Evolutionary conservation across 2,888 invertebrate genomes (phyloP), one percentile per base, ranked within the genome.

Genomic region (Malacosoma neustria): DNA sequence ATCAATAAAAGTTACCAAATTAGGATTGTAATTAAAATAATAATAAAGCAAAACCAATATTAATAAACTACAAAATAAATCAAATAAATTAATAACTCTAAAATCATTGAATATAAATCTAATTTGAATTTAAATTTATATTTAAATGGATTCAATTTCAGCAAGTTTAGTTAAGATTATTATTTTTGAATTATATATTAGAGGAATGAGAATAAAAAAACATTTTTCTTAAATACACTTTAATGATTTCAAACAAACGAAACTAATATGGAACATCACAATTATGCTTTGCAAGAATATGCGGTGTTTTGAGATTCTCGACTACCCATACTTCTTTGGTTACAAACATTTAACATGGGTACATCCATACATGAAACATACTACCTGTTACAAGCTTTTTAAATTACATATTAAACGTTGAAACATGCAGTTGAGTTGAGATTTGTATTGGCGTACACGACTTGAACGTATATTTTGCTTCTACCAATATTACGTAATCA

Each of bases 261-360:
- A 74, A 79, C 80, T 77, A 80, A 85, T 75, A 80, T 72, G 68
- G 77, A 84, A 84, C 85, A 86, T 87, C 86, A 87, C 85, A 87
- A 81, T 82, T 80, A 86, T 85, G 85, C 86, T 85, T 85, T 73
- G 81, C 80, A 79, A 86, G 77, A 74, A 62, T 74, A 79, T 73
- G 57, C 72, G 72, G 72, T 71, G 73, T 72, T 57, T 60, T 57
- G 66, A 72, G 71, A 72, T 74, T 69, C 69, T 57, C 12, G 30
- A 12, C 30, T 29, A 13, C 14, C 14, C 29, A 54, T 46, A 40
- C 41, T 50, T 42, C 50, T 52, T 49, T 52, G 9, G 22, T 9
- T n/a, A 45, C 50, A 49, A 49, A 48, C 44, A 35, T 48, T 46
- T 41, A 37, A 53, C 49, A 43, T 52, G 9, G 22, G 22, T 22